Base-by-base conservation (phyloP, 30 jellyfish, hydroid and myxozoan species). In the Hydractinia symbiolongicarpus region DNA sequence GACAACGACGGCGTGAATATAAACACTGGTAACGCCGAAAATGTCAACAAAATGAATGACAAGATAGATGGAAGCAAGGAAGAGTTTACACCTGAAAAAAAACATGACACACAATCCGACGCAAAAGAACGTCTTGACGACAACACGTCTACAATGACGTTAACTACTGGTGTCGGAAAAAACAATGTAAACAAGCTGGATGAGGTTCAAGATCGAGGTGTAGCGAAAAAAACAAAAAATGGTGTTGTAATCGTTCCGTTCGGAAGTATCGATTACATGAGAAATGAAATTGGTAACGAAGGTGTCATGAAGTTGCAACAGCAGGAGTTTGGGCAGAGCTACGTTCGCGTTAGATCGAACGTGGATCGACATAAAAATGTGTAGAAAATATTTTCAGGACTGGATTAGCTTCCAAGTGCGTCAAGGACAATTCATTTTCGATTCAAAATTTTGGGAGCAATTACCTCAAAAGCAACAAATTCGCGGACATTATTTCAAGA, bases 191-290 rank as follows among this genome's bases (percentile, higher is more conserved):
- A 30, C 44, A 30, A 30, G 2, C 44, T 30, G 44, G 44, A 30
- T 2, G 44, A 30, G 44, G 44, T 30, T 0, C 44, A 60, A 60
- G 78, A 68, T 68, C 53, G 53, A 15, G 83, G 83, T 5, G 51
- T 75, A 1, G 83, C 73, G 51, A 75, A 75, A 55, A 75, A 54
- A 9, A 54, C 83, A 5, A 54, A 75, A 51, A 75, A 75, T 51
- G 83, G 83, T 54, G 76, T 52, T 6, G 49, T 75, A 4, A 75
- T 75, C 1, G 74, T 75, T 1, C 83, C 83, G 51, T 75, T 75
- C 54, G 83, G 83, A 10, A 54, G 74, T 20, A 6, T 19, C 14
- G 54, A 71, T 71, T 71, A 71, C 61, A 49, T 71, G 80, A 71
- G 51, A 53, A 5, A 71, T 14, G 80, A 71, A 67, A 7, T 64